These are phyloP conservation scores for Catostylus mosaicus DNA, from an alignment of 30 jellyfish, hydroid and myxozoan species.

Conservation along the genomic window DNA sequence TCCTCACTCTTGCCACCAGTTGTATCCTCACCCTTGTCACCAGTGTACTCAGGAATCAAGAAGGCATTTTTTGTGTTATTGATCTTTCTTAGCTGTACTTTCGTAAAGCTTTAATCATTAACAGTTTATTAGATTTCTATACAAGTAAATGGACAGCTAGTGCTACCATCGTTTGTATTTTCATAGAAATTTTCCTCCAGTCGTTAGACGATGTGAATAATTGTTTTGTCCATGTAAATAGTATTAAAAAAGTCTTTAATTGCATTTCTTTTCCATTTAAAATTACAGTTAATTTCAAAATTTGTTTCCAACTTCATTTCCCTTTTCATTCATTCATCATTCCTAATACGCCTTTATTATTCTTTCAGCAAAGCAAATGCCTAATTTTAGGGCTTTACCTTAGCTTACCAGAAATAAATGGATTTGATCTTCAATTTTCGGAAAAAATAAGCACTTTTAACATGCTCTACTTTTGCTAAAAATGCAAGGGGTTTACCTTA, in stretches of 20 bases:
- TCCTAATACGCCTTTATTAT: too few species aligned
- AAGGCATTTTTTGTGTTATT: background rate
- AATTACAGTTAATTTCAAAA: background rate
- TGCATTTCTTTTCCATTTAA: slow-evolving; percentile 11
- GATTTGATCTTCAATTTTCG: too few species aligned
- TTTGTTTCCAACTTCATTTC: too few species aligned
- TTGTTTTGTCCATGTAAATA: slow-evolving; percentile 43
- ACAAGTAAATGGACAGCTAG: background rate
- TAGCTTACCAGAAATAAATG: too few species aligned
- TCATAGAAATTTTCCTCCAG: background rate
- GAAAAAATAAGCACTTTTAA: too few species aligned
- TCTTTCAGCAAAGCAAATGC: too few species aligned
- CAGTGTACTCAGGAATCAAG: background rate
- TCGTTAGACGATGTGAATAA: slow-evolving; percentile 54
- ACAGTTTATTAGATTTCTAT: background rate
- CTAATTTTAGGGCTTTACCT: too few species aligned
- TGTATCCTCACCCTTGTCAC: background rate
- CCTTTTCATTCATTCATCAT: too few species aligned
- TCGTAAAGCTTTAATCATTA: background rate
- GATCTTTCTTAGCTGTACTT: background rate
- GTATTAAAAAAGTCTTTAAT: background rate
- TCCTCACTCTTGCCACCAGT: too few species aligned
- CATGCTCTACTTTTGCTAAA: too few species aligned
- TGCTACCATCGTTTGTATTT: slow-evolving; percentile 4
- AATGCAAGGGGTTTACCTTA: too few species aligned